These are phyloP conservation scores for Musca domestica DNA, from an alignment of 1,140 invertebrate genomes.

Conservation along the genomic window DNA sequence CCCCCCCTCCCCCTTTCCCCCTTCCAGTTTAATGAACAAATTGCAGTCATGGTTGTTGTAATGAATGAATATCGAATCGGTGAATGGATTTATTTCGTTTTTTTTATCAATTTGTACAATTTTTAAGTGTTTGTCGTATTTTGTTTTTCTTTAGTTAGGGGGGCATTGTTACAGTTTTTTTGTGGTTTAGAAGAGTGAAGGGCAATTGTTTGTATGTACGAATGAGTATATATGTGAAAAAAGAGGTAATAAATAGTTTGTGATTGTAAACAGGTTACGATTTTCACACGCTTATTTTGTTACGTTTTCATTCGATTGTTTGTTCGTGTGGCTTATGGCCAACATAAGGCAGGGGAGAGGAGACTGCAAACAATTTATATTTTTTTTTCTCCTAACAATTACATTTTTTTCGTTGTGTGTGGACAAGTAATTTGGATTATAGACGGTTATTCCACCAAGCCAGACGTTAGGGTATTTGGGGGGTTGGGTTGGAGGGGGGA, in stretches of 20 bases:
- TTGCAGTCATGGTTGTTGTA: too few relatives aligned
- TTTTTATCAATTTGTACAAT: too few relatives aligned
- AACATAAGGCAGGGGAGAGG: not conserved
- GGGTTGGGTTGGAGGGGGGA: too few relatives aligned
- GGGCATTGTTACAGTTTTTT: not conserved
- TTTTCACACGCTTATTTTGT: constrained; percentile 15
- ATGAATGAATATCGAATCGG: too few relatives aligned
- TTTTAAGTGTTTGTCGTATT: too few relatives aligned
- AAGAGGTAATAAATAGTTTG: not conserved
- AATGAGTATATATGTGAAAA: not conserved
- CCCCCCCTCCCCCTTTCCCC: too few relatives aligned
- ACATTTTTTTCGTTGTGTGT: not conserved
- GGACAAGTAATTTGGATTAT: too few relatives aligned
- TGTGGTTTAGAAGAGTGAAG: constrained; percentile 11
- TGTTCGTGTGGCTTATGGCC: not conserved
- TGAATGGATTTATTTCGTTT: too few relatives aligned
- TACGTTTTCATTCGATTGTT: not conserved
- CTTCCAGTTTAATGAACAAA: too few relatives aligned
- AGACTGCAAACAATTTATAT: not conserved
- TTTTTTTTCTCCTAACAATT: not conserved
- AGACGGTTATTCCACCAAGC: too few relatives aligned
- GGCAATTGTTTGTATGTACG: not conserved
- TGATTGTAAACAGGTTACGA: constrained; percentile 15
- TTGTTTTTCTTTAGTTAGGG: too few relatives aligned
- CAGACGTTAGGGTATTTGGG: too few relatives aligned